Percentiles rank a stretch among this genome's conserved stretches.
These are phyloP conservation scores for Numenius arquata DNA, from an alignment of 2,113 vertebrate genomes.

Conservation along the genomic window DNA sequence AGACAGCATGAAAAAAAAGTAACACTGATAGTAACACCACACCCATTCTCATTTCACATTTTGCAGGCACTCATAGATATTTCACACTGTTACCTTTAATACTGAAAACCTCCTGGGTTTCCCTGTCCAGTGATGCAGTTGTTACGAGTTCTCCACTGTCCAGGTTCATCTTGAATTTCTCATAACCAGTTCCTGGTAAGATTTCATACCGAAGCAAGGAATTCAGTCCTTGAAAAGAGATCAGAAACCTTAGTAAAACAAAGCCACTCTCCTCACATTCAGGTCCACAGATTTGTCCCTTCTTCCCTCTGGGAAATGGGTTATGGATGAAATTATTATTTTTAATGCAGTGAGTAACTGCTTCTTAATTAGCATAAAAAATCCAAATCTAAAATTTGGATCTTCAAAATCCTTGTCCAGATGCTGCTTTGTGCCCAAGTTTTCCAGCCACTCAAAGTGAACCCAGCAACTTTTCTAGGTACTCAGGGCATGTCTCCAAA, in stretches of 20 bases:
- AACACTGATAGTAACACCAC: not conserved
- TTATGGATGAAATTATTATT: not conserved
- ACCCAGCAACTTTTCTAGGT: not conserved
- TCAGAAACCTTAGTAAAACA: not conserved
- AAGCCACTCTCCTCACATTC: not conserved
- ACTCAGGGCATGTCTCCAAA: not conserved
- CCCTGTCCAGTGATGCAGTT: constrained; percentile 80
- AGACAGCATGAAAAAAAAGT: not conserved
- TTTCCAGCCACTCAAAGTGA: not conserved
- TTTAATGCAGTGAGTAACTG: not conserved
- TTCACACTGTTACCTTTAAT: constrained; percentile 80
- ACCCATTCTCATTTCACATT: not conserved
- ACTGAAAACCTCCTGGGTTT: constrained; percentile 77
- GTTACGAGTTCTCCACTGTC: constrained; percentile 83
- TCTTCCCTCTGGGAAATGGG: not conserved
- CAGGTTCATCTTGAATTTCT: constrained; percentile 81
- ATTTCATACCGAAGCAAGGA: constrained; percentile 85
- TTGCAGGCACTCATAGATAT: not conserved
- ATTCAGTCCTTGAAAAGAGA: constrained; percentile 80
- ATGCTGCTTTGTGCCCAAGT: not conserved
- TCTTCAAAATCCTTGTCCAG: not conserved
- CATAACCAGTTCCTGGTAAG: constrained; percentile 81
- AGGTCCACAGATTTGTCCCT: not conserved
- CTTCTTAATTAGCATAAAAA: not conserved
- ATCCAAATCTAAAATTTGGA: not conserved